Conservation (phyloP, 2,113 vertebrate species). For the Sphyrna mokarran region DNA sequence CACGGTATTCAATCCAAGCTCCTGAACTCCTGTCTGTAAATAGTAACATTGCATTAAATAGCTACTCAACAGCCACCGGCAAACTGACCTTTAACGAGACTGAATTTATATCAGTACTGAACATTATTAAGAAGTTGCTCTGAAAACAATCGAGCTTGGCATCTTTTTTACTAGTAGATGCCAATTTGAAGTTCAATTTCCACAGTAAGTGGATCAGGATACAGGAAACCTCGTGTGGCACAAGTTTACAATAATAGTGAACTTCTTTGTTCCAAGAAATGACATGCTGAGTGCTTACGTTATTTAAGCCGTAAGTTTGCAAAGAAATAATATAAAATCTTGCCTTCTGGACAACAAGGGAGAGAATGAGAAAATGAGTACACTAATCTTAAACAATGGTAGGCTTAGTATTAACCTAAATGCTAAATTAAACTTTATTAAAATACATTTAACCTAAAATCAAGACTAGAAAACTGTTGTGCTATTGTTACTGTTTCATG, state of each 20-base stretch:
- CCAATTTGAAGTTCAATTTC: background rate
- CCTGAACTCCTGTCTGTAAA: background rate
- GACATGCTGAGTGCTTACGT: background rate
- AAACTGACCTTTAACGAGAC: background rate
- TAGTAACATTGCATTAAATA: constrained; percentile 21
- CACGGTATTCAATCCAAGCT: background rate
- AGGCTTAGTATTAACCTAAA: background rate
- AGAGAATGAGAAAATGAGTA: background rate
- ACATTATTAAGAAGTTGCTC: background rate
- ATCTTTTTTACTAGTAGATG: background rate
- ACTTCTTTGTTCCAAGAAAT: background rate
- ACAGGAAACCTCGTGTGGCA: background rate
- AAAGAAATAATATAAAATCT: background rate
- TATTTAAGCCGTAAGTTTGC: background rate
- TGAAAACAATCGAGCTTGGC: background rate
- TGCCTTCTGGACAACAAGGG: background rate
- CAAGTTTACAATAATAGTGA: background rate
- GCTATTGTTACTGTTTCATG: background rate
- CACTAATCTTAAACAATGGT: background rate
- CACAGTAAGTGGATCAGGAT: background rate
- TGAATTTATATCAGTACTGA: constrained; percentile 24
- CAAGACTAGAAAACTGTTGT: background rate
- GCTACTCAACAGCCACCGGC: background rate
- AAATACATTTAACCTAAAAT: background rate
- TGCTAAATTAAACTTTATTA: background rate